Conservation (phyloP, 2,113 vertebrate genomes). For the Todiramphus chloris region DNA sequence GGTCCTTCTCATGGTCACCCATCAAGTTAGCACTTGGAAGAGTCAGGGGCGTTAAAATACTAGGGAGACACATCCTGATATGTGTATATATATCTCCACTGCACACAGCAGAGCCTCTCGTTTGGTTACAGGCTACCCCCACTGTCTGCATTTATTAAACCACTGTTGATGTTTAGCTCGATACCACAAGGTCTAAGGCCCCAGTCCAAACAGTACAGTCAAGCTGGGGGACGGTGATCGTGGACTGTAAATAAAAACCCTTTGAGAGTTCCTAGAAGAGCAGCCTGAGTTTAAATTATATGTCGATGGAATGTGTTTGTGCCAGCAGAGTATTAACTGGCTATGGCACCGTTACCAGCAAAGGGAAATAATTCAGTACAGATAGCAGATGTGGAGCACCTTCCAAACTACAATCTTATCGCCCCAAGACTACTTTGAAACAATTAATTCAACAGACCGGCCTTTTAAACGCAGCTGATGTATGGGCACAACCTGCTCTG, state of each 20-base stretch:
- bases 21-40: background rate
- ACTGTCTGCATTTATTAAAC: constrained; percentile 4
- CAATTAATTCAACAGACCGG: background rate
- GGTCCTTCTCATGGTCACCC: background rate
- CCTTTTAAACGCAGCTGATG: background rate
- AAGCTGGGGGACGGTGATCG: background rate
- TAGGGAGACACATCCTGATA: background rate
- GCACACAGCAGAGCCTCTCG: background rate
- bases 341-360: background rate
- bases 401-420: background rate
- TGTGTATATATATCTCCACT: background rate
- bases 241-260: constrained; percentile 10
- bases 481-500: background rate
- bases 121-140: background rate
- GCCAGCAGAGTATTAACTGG: background rate
- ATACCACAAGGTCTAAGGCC: constrained; percentile 10
- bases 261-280: background rate
- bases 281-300: background rate
- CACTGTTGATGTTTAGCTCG: background rate
- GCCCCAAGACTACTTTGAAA: background rate
- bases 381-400: background rate
- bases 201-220: background rate
- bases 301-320: background rate
- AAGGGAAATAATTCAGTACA: background rate
- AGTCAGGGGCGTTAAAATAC: background rate